Evolutionary conservation across 2,888 invertebrate genomes (phyloP), one percentile per base, ranked within the genome.

Genomic region (Aethes cnicana): DNA sequence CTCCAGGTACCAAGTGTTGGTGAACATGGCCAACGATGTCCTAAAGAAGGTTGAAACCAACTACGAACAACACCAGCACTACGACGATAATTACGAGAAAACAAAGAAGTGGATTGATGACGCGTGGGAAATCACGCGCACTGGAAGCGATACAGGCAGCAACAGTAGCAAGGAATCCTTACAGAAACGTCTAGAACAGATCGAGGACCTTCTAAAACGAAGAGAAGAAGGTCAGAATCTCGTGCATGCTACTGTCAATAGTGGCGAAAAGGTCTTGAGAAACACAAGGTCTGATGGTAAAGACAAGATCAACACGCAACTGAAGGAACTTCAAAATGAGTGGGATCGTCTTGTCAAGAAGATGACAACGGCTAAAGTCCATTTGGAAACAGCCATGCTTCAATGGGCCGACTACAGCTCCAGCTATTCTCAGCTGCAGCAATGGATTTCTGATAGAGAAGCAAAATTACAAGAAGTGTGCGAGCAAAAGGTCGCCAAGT

Each of bases 371-470:
- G 95, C 96, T 0, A 97, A 97, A 81, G 97, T 97, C 8, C 95
- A 96, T 66, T 82, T 98, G 25, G 98, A 98, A 81, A 97, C 97
- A 0, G 95, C 95, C 63, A 87, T 97, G 8, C 89, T 98, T 28
- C 97, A 98, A 92, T 98, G 98, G 98, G 97, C 97, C 4, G 97
- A 98, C 74, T 98, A 97, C 77, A 97, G 96, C 74, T 97, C 97
- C 47, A 97, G 97, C 52, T 97, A 96, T 76, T 94, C 95, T 11
- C 97, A 97, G 75, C 85, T 98, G 16, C 95, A 97, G 69, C 96
- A 97, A 91, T 98, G 98, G 97, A 96, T 98, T 55, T 94, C 94
- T 21, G 98, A 98, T 69, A 93, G 97, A 64, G 97, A 98, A 90
- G 96, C 96, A 3, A 96, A 97, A 83, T 79, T 97, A 37, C 96